Evolutionary conservation across 2,113 vertebrate species (phyloP).

Genomic region (Eudorcas thomsonii): DNA sequence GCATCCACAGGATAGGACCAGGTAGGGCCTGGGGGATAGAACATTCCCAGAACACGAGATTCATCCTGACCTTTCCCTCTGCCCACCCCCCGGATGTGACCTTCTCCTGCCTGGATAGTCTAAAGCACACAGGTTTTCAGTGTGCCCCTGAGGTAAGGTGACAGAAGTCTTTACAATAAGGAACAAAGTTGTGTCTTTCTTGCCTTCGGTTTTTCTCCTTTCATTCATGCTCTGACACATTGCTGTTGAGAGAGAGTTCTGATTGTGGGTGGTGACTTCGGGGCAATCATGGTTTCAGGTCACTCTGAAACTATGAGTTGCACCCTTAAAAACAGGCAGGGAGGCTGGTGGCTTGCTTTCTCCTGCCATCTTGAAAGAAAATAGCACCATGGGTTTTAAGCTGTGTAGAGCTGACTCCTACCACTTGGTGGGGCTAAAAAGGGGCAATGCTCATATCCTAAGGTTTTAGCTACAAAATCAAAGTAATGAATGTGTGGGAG

Average conservation of each 20-base stretch:
- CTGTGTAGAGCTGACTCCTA: background rate
- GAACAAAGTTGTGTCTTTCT: background rate
- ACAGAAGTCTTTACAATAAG: no score
- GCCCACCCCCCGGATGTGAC: no score
- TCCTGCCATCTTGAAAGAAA: background rate
- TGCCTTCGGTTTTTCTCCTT: background rate
- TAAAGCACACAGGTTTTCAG: no score
- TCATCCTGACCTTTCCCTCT: no score
- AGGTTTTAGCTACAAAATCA: background rate
- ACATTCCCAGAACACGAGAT: no score
- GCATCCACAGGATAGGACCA: no score
- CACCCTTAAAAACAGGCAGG: background rate
- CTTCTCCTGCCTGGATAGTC: no score
- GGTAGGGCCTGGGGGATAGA: no score
- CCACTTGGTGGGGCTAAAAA: background rate
- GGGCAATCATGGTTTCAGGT: background rate
- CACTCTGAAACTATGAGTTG: background rate
- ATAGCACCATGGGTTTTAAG: background rate
- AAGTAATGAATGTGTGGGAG: background rate
- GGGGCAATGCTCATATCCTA: background rate
- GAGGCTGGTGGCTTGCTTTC: background rate
- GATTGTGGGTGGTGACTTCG: background rate
- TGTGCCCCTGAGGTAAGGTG: no score
- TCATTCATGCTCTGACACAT: background rate
- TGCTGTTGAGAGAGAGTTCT: background rate